Base-by-base conservation (phyloP, 1,140 invertebrate species). In the Pteromalus puparum region DNA sequence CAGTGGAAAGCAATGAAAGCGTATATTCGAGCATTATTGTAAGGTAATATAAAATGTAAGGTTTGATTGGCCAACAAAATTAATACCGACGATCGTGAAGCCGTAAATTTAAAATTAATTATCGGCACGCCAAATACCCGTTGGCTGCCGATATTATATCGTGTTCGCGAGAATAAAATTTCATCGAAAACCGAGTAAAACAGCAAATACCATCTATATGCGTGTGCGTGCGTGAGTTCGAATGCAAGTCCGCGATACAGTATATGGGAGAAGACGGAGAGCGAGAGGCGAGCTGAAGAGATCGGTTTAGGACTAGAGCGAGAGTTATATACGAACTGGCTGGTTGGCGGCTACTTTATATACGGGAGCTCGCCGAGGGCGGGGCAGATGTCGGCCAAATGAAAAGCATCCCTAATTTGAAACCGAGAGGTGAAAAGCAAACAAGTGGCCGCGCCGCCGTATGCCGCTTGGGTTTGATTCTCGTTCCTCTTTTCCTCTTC, bases 341-440 rank as follows among this genome's bases (percentile, higher is more conserved):
- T n/a, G 42, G 65, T 30, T 46, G 1, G n/a, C 72, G 46, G 80
- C 84, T 85, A 85, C 84, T 88, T 85, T 75, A 81, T 75, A 81
- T 85, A 86, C 88, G 81, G 88, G 87, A 88, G 88, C 88, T 81
- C 28, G 34, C 67, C 74, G 81, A 84, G 87, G 88, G 88, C 87
- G 88, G 86, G 86, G 85, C 87, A 84, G 82, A 81, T 83, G 88
- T 88, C 88, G 86, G 85, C 76, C 76, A 75, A 83, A 88, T 88
- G 86, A 88, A 88, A 88, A 88, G 88, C 88, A 88, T 87, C 87
- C 85, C 88, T 88, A 88, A 88, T 88, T 88, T 88, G 86, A 88
- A 88, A 88, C 67, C 83, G 85, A 88, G 85, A 86, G 81, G 81
- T 86, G 81, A 86, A 86, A 86, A 87, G 87, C 85, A 88, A 88